Evolutionary conservation across 2,888 invertebrate species (phyloP).

Genomic region (Ctena decussata): DNA sequence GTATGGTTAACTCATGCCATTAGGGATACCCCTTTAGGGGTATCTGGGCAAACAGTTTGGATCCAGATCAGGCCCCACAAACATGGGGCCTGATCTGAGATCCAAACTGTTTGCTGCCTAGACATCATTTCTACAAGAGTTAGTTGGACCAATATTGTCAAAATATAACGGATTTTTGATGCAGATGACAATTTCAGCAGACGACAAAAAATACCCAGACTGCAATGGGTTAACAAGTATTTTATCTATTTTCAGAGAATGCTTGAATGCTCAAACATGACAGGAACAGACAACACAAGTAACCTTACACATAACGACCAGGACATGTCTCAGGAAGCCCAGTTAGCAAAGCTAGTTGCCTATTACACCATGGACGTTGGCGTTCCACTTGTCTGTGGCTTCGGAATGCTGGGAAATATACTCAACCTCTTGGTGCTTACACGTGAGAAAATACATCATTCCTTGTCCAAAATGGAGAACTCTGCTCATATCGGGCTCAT

Average conservation of each 20-base stretch:
- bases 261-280: conserved; percentile 39
- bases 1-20: too few species aligned
- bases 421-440: conserved; percentile 83
- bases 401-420: conserved; percentile 83
- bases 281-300: conserved; percentile 23
- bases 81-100: too few species aligned
- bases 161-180: too few species aligned
- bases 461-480: conserved; percentile 84
- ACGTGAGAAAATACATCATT: conserved; percentile 79
- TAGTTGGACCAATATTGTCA: too few species aligned
- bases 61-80: too few species aligned
- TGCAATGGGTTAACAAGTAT: too few species aligned
- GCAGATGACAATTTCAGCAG: too few species aligned
- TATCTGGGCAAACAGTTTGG: too few species aligned
- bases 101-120: too few species aligned
- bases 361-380: conserved; percentile 77
- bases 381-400: conserved; percentile 80
- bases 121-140: too few species aligned
- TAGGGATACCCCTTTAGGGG: too few species aligned
- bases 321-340: conserved; percentile 36
- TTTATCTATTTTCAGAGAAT: conserved; percentile 65
- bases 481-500: conserved; percentile 85
- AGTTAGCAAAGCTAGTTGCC: conserved; percentile 62
- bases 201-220: too few species aligned
- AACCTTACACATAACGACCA: neutral